phyloP scores from a whole-genome alignment of 2,888 invertebrate species.

The Sphaerolaimus hirsutus region DNA sequence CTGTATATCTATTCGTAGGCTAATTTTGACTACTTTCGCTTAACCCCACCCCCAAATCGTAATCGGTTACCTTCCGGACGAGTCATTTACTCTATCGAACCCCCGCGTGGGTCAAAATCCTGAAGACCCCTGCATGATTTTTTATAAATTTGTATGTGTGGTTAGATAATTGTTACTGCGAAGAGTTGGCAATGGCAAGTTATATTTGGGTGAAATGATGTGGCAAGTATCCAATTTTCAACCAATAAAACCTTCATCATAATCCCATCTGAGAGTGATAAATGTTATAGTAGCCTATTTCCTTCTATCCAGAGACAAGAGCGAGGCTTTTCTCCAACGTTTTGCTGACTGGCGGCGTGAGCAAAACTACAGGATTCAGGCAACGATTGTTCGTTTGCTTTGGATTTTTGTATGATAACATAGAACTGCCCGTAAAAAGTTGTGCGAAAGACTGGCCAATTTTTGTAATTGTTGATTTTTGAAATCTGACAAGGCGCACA shows the following conservation, averaged over 20 bases:
- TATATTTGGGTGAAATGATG: neutral
- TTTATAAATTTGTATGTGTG: neutral
- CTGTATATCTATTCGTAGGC: too few species aligned
- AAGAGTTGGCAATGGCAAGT: neutral
- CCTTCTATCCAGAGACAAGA: constrained; percentile 28
- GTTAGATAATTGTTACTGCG: neutral
- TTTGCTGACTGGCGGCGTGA: constrained; percentile 54
- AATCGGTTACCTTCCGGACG: too few species aligned
- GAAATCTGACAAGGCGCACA: too few species aligned
- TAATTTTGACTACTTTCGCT: too few species aligned
- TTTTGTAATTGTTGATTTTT: too few species aligned
- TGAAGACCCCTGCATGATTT: too few species aligned
- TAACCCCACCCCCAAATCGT: too few species aligned
- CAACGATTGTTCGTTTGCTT: constrained; percentile 41
- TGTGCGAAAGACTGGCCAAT: too few species aligned
- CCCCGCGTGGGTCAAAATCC: too few species aligned
- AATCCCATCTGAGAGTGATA: neutral
- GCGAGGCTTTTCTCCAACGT: constrained; percentile 50
- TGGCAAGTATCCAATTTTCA: neutral
- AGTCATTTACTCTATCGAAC: too few species aligned
- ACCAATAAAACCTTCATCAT: neutral
- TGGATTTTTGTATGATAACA: too few species aligned
- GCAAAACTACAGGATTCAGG: constrained; percentile 57
- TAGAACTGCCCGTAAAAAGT: too few species aligned
- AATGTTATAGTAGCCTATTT: neutral